Conservation (phyloP, 1,140 invertebrate genomes). For the Asbolus verrucosus region DNA sequence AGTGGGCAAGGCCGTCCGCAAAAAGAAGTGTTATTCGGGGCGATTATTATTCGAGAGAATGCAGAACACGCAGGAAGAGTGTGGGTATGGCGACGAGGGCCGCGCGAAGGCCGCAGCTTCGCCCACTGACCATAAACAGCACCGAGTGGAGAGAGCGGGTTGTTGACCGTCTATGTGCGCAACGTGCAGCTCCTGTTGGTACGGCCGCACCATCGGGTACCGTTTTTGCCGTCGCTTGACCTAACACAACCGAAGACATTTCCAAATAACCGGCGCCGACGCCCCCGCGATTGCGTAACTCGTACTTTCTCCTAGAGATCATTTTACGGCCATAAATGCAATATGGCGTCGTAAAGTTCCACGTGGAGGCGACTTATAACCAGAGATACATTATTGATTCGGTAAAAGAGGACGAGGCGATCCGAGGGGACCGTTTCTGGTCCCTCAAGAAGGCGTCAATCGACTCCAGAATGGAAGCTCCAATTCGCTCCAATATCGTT, state of each 20-base stretch:
- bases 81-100: slow-evolving; percentile 42
- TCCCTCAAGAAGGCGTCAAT: neutral
- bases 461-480: neutral
- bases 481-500: neutral
- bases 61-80: slow-evolving; percentile 43
- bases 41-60: slow-evolving; percentile 24
- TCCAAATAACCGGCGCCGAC: neutral
- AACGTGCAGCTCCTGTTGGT: slow-evolving; percentile 6
- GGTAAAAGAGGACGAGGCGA: neutral
- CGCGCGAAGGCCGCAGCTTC: slow-evolving; percentile 46
- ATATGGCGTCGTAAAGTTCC: neutral
- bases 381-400: neutral
- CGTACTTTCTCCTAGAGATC: too few species aligned
- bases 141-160: slow-evolving; percentile 28
- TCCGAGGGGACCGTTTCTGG: neutral
- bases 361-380: neutral
- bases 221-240: neutral
- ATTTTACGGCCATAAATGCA: too few species aligned
- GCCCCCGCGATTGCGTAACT: neutral
- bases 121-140: slow-evolving; percentile 47
- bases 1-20: neutral
- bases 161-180: slow-evolving; percentile 45
- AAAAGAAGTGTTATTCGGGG: neutral
- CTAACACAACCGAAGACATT: slow-evolving; percentile 3
- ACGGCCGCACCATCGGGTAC: neutral